phyloP scores from a whole-genome alignment of 2,888 invertebrate genomes.

The Oligia fasciuncula region DNA sequence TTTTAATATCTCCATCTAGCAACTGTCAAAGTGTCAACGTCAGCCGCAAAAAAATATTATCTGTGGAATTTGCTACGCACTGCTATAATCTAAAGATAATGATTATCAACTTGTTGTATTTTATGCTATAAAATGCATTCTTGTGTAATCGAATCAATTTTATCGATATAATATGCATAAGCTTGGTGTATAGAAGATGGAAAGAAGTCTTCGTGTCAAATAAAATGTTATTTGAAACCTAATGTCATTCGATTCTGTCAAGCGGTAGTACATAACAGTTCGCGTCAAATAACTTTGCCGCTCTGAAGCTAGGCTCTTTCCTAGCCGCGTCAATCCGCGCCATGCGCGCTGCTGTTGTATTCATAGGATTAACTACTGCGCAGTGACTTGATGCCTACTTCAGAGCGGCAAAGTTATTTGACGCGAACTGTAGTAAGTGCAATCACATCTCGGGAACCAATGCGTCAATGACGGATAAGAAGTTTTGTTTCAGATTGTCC shows the following conservation, averaged over 20 bases:
- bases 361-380: too few relatives aligned
- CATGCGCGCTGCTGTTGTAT: too few relatives aligned
- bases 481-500: not conserved
- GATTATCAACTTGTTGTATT: not conserved
- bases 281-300: too few relatives aligned
- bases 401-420: too few relatives aligned
- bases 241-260: not conserved
- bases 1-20: not conserved
- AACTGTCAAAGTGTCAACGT: slow-evolving; percentile 22
- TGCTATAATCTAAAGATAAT: slow-evolving; percentile 26
- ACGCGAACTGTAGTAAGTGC: too few relatives aligned
- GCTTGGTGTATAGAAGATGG: not conserved
- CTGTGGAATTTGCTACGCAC: slow-evolving; percentile 21
- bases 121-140: slow-evolving; percentile 8
- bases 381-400: too few relatives aligned
- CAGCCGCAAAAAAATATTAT: not conserved
- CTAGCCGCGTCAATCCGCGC: too few relatives aligned
- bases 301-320: too few relatives aligned
- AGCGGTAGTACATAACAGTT: too few relatives aligned
- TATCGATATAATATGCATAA: not conserved
- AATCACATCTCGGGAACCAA: not conserved
- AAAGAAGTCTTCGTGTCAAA: not conserved
- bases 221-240: too few relatives aligned
- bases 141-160: not conserved
- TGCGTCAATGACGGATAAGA: not conserved